Conservation (phyloP, 2,888 invertebrate species). For the Xanthostigma xanthostigma region DNA sequence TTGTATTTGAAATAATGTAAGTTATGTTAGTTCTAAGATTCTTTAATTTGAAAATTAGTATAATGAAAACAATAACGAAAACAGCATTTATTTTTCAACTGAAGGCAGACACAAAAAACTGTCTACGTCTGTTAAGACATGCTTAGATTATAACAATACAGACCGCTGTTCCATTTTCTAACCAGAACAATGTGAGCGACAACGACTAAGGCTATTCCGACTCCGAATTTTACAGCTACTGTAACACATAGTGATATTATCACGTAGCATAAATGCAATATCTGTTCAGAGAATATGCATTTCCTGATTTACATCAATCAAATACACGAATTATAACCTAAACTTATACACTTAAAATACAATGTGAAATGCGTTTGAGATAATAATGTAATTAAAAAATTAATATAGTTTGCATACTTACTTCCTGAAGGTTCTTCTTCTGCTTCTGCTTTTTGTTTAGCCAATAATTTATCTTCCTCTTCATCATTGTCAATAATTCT, state of each 20-base stretch:
- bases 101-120: too few relatives aligned
- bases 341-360: too few relatives aligned
- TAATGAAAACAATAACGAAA: too few relatives aligned
- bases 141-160: conserved; percentile 26
- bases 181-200: conserved; percentile 76
- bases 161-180: conserved; percentile 61
- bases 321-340: too few relatives aligned
- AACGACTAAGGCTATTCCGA: conserved; percentile 70
- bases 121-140: too few relatives aligned
- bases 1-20: too few relatives aligned
- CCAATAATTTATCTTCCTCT: conserved; percentile 7
- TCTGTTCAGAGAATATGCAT: conserved; percentile 20
- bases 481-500: conserved; percentile 10
- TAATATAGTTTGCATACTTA: background rate
- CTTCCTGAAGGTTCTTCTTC: conserved; percentile 4
- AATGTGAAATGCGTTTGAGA: too few relatives aligned
- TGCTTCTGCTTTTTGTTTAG: conserved; percentile 4
- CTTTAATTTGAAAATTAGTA: too few relatives aligned
- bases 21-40: too few relatives aligned
- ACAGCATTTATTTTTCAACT: too few relatives aligned
- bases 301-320: conserved; percentile 26
- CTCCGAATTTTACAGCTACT: conserved; percentile 77
- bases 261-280: conserved; percentile 3
- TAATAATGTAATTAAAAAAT: too few relatives aligned
- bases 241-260: conserved; percentile 38